phyloP scores from a whole-genome alignment of 2,797 vertebrate species.

The Nothura maculosa region DNA sequence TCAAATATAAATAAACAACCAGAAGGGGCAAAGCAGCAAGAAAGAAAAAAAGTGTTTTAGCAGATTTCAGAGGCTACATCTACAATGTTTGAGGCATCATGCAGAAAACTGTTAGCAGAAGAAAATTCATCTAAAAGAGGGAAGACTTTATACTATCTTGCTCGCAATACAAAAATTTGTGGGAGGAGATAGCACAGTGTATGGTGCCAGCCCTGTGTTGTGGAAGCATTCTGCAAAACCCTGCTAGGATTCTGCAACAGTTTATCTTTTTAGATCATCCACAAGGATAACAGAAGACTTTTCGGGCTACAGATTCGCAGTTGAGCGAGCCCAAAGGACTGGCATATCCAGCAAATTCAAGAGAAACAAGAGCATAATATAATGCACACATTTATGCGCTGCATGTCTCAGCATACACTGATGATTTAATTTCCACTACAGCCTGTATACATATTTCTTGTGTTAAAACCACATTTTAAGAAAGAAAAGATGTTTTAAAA shows the following conservation, averaged over 20 bases:
- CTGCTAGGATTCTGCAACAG: conserved; percentile 64
- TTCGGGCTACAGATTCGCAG: conserved; percentile 16
- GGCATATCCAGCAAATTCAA: background rate
- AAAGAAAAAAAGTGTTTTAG: conserved; percentile 30
- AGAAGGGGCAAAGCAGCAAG: conserved; percentile 54
- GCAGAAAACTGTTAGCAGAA: conserved; percentile 5
- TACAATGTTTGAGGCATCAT: background rate
- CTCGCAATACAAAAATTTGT: conserved; percentile 45
- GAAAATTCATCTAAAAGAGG: conserved; percentile 19
- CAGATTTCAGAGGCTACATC: conserved; percentile 37
- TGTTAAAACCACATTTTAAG: conserved; percentile 17
- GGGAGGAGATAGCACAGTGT: conserved; percentile 51
- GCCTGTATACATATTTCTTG: background rate
- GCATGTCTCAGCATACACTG: background rate
- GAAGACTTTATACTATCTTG: conserved; percentile 27
- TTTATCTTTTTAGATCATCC: conserved; percentile 31
- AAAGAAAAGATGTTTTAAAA: background rate
- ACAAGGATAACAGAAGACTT: conserved; percentile 2
- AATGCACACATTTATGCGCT: background rate
- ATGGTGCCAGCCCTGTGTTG: conserved; percentile 44
- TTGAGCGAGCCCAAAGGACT: background rate
- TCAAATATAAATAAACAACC: conserved; percentile 46
- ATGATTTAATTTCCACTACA: conserved; percentile 3
- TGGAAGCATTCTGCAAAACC: conserved; percentile 54
- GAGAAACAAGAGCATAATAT: background rate